Evolutionary conservation across 2,113 vertebrate genomes (phyloP).

Genomic region (Prietella phreatophila): DNA sequence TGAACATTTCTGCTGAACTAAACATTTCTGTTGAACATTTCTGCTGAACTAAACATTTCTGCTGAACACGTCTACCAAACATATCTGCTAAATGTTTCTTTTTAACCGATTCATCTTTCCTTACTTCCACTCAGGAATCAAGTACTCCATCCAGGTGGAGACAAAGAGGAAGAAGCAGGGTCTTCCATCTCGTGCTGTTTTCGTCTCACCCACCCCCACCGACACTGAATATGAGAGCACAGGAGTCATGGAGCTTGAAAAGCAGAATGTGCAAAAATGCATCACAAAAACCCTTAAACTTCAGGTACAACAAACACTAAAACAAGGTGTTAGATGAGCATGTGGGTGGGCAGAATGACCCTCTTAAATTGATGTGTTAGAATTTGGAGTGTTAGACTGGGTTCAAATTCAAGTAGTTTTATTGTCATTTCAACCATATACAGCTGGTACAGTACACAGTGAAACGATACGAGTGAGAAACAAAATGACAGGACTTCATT

Average conservation of each 20-base stretch:
- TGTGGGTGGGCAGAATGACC: too few relatives aligned
- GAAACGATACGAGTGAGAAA: neutral
- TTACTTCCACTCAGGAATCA: conserved; percentile 67
- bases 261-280: conserved; percentile 73
- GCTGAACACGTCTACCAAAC: too few relatives aligned
- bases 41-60: too few relatives aligned
- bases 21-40: too few relatives aligned
- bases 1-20: too few relatives aligned
- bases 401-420: neutral
- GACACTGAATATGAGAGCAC: conserved; percentile 60
- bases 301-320: conserved; percentile 70
- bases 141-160: conserved; percentile 79
- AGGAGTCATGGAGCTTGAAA: conserved; percentile 67
- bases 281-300: conserved; percentile 68
- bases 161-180: conserved; percentile 69
- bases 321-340: neutral
- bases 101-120: neutral
- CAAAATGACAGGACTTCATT: neutral
- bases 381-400: neutral
- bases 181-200: conserved; percentile 74
- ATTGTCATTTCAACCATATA: too few relatives aligned
- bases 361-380: neutral
- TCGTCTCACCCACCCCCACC: conserved; percentile 50
- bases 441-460: too few relatives aligned
- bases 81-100: neutral